A percentile compares a stretch with the other conserved stretches of the same genome.
Evolutionary conservation across 1,140 invertebrate species (phyloP).

Genomic region (Diorhabda elongata): DNA sequence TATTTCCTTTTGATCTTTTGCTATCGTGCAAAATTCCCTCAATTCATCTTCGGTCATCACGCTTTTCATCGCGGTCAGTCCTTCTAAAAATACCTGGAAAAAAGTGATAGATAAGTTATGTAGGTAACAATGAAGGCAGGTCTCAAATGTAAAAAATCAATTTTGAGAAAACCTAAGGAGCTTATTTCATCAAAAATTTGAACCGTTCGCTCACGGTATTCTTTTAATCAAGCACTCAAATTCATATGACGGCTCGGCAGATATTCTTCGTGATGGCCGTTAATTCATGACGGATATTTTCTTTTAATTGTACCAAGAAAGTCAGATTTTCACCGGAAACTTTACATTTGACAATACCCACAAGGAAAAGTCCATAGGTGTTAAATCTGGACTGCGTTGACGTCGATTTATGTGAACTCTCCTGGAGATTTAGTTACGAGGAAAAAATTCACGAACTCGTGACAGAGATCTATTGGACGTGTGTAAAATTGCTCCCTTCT

Average conservation of each 20-base stretch:
- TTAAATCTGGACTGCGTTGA: too few species aligned
- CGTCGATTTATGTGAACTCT: too few species aligned
- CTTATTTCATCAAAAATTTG: neutral
- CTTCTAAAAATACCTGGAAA: conserved; percentile 54
- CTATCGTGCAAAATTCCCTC: conserved; percentile 55
- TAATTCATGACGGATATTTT: too few species aligned
- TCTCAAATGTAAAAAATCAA: neutral
- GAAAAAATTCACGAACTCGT: too few species aligned
- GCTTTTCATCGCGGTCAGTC: conserved; percentile 64
- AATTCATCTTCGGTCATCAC: conserved; percentile 68
- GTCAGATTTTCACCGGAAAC: neutral
- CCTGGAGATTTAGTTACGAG: too few species aligned
- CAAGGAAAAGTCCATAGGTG: too few species aligned
- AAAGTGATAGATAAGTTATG: neutral
- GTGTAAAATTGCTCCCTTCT: too few species aligned
- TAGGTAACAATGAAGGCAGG: neutral
- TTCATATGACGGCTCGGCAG: neutral
- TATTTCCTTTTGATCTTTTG: conserved; percentile 48
- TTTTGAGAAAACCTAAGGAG: neutral
- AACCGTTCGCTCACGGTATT: neutral
- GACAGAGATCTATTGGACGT: too few species aligned
- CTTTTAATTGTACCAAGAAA: neutral
- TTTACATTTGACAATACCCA: too few species aligned
- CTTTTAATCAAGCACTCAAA: neutral
- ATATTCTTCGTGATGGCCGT: too few species aligned